Evolutionary conservation across 2,113 vertebrate genomes (phyloP), one percentile per base, ranked within the genome.

Genomic region (Petroica traversi): DNA sequence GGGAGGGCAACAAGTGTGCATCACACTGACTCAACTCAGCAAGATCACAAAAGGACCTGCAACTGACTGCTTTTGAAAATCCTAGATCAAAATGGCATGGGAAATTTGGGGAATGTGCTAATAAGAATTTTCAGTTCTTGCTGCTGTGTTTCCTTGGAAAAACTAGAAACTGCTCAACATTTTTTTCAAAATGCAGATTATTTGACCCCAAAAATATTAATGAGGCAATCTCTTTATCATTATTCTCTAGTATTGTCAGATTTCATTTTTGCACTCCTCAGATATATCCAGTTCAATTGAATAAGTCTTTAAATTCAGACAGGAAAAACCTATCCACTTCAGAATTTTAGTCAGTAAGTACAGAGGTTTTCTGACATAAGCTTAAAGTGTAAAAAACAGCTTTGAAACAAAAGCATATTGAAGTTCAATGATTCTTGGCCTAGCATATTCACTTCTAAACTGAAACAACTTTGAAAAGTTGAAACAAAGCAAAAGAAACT

Each of bases 161-260:
- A 92, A 77, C 0, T 24, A 62, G 5, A 10, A 84, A 59, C 76
- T 46, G 25, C 2, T 4, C 11, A 57, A 48, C 2, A 3, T 61
- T 72, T 68, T 45, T 36, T 52, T 62, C 14, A 91, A 88, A 92
- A 63, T 36, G 22, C 2, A 49, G 68, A 69, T 40, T 54, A 41
- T 66, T 87, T 58, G 4, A 49, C 6, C 1, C 4, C 5, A 12
- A 34, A 57, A 9, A 64, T 24, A 17, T 40, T 68, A 61, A 48
- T 0, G 9, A 63, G 12, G 12, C 2, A 57, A 76, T 36, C 1
- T 58, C n/a, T 58, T 5, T 14, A 52, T 14, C 4, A 43, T 78
- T 79, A 48, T 63, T 57, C 5, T 5, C 2, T 68, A 61, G 38
- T 67, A 62, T 49, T 34, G 28, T 43, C 3, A 76, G 11, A 34